Evolutionary conservation across 2,797 vertebrate genomes (phyloP).

Genomic region (Sylvilagus floridanus): DNA sequence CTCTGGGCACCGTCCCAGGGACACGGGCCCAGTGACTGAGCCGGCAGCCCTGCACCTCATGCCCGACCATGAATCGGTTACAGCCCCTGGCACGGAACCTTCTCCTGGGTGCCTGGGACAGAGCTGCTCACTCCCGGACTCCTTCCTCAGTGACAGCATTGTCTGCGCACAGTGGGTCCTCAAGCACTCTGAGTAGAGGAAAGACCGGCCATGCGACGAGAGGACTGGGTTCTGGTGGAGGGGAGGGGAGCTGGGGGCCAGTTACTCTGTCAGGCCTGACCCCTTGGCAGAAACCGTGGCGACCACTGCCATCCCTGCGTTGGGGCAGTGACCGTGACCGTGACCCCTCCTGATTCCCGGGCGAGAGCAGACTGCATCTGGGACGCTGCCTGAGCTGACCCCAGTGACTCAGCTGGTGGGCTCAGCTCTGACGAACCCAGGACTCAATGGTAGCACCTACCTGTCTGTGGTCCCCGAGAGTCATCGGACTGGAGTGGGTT

Average conservation of each 20-base stretch:
- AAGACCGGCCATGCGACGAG: too few species aligned
- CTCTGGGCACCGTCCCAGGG: fast-evolving
- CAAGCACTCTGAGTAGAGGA: not conserved
- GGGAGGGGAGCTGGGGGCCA: not conserved
- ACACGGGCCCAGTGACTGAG: fast-evolving
- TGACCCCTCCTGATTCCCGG: not conserved
- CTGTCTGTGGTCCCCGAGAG: not conserved
- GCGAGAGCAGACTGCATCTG: not conserved
- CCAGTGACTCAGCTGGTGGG: not conserved
- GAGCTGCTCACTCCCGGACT: not conserved
- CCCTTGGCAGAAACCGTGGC: not conserved
- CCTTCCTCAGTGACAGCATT: not conserved
- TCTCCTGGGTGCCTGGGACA: not conserved
- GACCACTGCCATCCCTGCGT: fast-evolving
- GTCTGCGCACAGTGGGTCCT: too few species aligned
- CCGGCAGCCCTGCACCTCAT: not conserved
- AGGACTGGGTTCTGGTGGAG: too few species aligned
- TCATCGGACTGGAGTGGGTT: fast-evolving
- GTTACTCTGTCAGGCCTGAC: not conserved
- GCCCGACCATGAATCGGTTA: not conserved
- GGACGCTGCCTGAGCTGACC: not conserved
- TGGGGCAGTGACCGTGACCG: not conserved
- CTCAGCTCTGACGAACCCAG: too few species aligned
- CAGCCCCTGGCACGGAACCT: not conserved
- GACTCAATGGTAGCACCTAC: too few species aligned